phyloP scores from a whole-genome alignment of 2,797 vertebrate genomes.

The Loriculus beryllinus region DNA sequence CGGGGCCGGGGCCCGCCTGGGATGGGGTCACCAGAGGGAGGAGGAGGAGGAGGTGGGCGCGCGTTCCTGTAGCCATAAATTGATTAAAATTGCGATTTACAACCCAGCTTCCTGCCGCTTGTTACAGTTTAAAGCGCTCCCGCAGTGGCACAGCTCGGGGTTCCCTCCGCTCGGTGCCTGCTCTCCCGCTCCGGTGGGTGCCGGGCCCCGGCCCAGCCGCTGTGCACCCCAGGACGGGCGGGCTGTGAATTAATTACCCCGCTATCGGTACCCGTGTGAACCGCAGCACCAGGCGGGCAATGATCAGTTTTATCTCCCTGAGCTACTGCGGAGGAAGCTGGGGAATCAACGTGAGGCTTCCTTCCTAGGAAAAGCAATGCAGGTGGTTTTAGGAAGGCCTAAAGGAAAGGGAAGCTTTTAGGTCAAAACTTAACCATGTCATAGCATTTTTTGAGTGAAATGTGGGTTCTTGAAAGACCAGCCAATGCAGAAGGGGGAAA shows the following conservation, averaged over 20 bases:
- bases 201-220: no score
- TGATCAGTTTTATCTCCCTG: background rate
- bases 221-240: background rate
- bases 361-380: rapidly evolving
- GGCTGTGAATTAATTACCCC: no score
- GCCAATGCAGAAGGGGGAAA: background rate
- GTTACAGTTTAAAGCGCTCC: rapidly evolving
- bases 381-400: background rate
- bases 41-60: background rate
- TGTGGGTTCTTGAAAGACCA: background rate
- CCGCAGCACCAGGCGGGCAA: background rate
- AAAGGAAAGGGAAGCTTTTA: background rate
- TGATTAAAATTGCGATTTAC: background rate
- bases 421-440: rapidly evolving
- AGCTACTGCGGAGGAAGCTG: rapidly evolving
- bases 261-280: background rate
- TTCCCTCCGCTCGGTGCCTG: background rate
- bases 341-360: rapidly evolving
- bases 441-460: rapidly evolving
- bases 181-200: no score
- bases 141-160: background rate
- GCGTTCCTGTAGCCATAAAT: background rate
- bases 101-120: rapidly evolving
- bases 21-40: rapidly evolving
- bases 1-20: no score